These are phyloP conservation scores for Fratercula arctica DNA, from an alignment of 2,797 vertebrate genomes.

Conservation along the genomic window DNA sequence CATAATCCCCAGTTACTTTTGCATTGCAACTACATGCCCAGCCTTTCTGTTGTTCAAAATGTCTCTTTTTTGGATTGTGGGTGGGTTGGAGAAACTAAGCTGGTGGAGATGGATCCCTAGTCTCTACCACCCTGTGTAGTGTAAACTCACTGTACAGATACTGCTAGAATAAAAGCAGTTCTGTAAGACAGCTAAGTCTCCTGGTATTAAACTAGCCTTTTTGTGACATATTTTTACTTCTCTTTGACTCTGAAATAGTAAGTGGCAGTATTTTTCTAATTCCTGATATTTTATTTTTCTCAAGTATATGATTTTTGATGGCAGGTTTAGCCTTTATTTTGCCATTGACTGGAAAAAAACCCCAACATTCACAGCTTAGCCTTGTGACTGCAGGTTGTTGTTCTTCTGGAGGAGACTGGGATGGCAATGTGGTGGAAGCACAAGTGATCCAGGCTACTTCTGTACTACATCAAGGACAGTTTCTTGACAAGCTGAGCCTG, in stretches of 20 bases:
- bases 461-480: background rate
- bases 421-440: background rate
- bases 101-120: background rate
- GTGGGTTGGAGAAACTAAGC: background rate
- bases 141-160: background rate
- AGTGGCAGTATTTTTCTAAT: background rate
- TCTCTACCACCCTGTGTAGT: background rate
- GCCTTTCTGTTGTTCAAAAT: background rate
- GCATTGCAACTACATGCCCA: background rate
- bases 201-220: background rate
- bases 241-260: background rate
- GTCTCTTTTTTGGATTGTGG: accelerated
- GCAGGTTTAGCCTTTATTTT: background rate
- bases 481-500: background rate
- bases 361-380: background rate
- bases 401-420: background rate
- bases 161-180: background rate
- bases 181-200: background rate
- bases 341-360: background rate
- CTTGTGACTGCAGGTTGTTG: background rate
- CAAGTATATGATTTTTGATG: background rate
- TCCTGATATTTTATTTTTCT: background rate
- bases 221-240: background rate
- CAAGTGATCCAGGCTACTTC: background rate
- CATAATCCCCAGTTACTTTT: background rate